Evolutionary conservation across 1,140 invertebrate genomes (phyloP), one percentile per base, ranked within the genome.

Genomic region (Drosophila cardini): DNA sequence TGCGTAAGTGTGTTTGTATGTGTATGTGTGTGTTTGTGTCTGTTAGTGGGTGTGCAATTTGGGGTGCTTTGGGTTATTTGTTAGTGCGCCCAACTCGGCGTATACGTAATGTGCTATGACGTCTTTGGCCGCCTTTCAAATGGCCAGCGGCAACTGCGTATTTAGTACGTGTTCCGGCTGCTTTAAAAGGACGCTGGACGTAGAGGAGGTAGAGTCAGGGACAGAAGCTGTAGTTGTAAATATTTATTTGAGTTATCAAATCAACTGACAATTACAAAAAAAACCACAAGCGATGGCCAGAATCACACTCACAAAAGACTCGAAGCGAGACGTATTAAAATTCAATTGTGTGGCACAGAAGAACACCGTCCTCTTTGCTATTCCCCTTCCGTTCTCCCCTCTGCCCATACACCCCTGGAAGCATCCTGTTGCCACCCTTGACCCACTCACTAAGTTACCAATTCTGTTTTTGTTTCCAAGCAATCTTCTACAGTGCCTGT

Each of bases 71-170:
- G n/a, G 16, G 34, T 13, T 10, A 30, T 38, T 57, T 38, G 48
- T 50, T 4, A 8, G 45, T 62, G 58, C 38, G 52, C 10, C 32
- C 40, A 71, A 75, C 68, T 21, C 68, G 82, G 62, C 83, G 83
- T 87, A 86, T 86, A 86, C 83, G 82, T 86, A 86, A 87, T 87
- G 72, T 67, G 75, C 70, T 87, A 76, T 86, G 82, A 86, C 82
- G 82, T 87, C 82, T 87, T 87, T 87, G 68, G 53, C 78, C 68
- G 83, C 38, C 21, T 21, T 38, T 34, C 15, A 16, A 18, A 52
- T 38, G 18, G 10, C 46, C 38, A 34, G 21, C 43, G 16, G 55
- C 64, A 57, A 71, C 46, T 64, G 72, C 72, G 68, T 71, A 64
- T 64, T 71, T 55, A 9, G 18, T 55, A 16, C 9, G 5, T 30